Conservation (phyloP, 2,113 vertebrate species). For the Callaeas wilsoni region DNA sequence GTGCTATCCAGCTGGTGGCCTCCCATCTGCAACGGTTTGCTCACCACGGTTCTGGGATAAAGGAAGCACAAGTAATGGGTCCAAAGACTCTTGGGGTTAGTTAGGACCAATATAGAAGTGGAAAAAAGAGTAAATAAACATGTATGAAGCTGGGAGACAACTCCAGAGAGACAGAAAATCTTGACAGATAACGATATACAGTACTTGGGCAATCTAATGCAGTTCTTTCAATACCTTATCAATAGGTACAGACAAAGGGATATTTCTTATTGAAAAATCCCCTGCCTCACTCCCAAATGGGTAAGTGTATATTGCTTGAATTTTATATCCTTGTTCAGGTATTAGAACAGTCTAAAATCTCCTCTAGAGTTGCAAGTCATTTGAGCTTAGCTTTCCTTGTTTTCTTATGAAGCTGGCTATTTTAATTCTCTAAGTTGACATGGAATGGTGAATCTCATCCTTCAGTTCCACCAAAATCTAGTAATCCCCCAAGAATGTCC, state of each 20-base stretch:
- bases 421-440: not conserved
- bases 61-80: not conserved
- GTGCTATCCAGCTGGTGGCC: not conserved
- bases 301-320: not conserved
- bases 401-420: not conserved
- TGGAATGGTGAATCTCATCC: not conserved
- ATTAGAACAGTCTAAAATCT: not conserved
- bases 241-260: not conserved
- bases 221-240: not conserved
- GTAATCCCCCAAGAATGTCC: not conserved
- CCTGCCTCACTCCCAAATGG: not conserved
- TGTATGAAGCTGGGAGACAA: not conserved
- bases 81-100: not conserved
- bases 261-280: not conserved
- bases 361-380: not conserved
- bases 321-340: not conserved
- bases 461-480: not conserved
- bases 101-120: not conserved
- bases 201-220: not conserved
- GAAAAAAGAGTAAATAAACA: not conserved
- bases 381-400: not conserved
- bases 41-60: not conserved
- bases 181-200: accelerated
- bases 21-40: not conserved
- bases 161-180: not conserved